Evolutionary conservation across 2,113 vertebrate genomes (phyloP).

Genomic region (Ammodytes marinus): DNA sequence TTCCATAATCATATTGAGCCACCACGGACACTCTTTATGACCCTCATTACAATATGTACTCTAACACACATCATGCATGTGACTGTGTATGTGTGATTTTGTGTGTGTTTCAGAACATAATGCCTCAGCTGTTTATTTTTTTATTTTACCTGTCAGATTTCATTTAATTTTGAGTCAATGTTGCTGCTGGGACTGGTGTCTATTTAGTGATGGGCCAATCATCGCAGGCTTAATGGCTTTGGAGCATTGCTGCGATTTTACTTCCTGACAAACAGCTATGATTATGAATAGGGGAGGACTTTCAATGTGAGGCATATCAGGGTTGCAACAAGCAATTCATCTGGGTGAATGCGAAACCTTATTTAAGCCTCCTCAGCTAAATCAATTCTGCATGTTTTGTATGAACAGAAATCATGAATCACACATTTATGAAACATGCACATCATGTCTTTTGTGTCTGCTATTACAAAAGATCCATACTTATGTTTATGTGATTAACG

Average conservation of each 20-base stretch:
- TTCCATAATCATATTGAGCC: conserved; percentile 76
- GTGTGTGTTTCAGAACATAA: neutral
- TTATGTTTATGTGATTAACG: neutral
- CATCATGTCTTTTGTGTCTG: neutral
- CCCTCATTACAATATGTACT: conserved; percentile 52
- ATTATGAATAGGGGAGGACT: conserved; percentile 67
- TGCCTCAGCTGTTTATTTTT: neutral
- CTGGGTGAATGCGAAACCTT: conserved; percentile 7
- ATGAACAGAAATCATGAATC: neutral
- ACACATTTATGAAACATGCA: neutral
- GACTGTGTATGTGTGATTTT: neutral
- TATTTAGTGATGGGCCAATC: conserved; percentile 62
- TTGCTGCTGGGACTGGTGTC: conserved; percentile 63
- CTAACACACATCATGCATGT: conserved; percentile 33
- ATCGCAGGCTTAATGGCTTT: conserved; percentile 67
- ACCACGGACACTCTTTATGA: conserved; percentile 72
- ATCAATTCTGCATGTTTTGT: conserved; percentile 11
- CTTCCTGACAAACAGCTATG: conserved; percentile 59
- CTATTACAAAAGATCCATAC: neutral
- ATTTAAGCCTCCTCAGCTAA: conserved; percentile 25
- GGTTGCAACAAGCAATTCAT: conserved; percentile 41
- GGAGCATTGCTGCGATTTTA: conserved; percentile 62
- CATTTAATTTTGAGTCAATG: conserved; percentile 61
- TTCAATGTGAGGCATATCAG: conserved; percentile 27
- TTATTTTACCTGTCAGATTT: conserved; percentile 51